phyloP scores from a whole-genome alignment of 2,888 invertebrate genomes.

The Heliconius charithonia region DNA sequence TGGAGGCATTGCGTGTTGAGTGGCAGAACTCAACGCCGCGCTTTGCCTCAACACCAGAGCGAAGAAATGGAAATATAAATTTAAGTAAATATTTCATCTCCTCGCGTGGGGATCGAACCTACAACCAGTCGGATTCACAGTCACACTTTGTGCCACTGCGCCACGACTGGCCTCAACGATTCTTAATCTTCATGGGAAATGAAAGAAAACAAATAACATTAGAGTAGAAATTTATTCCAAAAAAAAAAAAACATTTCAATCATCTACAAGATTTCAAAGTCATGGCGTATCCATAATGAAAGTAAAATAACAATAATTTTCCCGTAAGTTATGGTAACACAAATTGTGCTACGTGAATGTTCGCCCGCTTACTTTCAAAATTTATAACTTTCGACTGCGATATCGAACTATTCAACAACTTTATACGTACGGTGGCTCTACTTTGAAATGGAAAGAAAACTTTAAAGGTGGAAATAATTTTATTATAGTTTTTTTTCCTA shows the following conservation, averaged over 20 bases:
- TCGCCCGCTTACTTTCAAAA: constrained; percentile 2
- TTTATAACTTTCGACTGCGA: constrained; percentile 15
- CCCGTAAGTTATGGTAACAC: neutral
- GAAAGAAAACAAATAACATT: too few relatives aligned
- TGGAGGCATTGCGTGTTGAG: too few relatives aligned
- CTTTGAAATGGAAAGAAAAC: constrained; percentile 7
- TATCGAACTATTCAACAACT: constrained; percentile 14
- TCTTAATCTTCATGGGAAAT: too few relatives aligned
- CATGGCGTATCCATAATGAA: neutral
- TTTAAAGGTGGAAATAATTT: constrained; percentile 1
- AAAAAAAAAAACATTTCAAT: neutral
- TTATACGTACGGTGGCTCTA: neutral
- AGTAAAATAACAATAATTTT: constrained; percentile 1
- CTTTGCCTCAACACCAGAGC: too few relatives aligned
- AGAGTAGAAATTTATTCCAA: neutral
- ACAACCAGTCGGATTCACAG: too few relatives aligned
- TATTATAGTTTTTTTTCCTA: neutral
- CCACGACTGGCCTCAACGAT: too few relatives aligned
- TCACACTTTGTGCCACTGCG: too few relatives aligned
- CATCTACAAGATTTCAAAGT: neutral
- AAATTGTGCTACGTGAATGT: constrained; percentile 8
- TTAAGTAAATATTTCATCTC: too few relatives aligned
- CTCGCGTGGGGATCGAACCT: too few relatives aligned
- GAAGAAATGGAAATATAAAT: too few relatives aligned
- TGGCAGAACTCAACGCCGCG: too few relatives aligned